Evolutionary conservation across 2,797 vertebrate species (phyloP).

Genomic region (Gouania willdenowi): DNA sequence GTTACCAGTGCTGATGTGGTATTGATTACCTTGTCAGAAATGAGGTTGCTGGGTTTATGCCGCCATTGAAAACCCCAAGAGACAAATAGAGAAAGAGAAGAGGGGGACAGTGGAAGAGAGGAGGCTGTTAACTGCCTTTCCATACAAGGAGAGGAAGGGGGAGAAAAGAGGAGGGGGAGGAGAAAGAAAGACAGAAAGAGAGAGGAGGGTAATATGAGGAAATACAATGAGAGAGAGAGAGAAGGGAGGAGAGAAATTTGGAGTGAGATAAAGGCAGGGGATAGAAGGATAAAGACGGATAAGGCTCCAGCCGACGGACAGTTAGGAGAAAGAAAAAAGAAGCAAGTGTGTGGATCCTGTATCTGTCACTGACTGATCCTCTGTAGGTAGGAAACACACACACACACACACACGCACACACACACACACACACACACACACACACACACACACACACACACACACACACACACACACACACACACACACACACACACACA

Average conservation of each 20-base stretch:
- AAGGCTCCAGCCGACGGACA: conserved; percentile 31
- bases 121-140: conserved; percentile 61
- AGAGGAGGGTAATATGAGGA: conserved; percentile 45
- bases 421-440: too few species aligned
- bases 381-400: conserved; percentile 64
- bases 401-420: too few species aligned
- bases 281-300: conserved; percentile 46
- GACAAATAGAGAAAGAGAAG: conserved; percentile 22
- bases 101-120: conserved; percentile 36
- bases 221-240: conserved; percentile 28
- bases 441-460: too few species aligned
- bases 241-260: conserved; percentile 51
- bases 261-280: conserved; percentile 53
- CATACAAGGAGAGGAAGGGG: conserved; percentile 73
- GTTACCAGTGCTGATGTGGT: conserved; percentile 40
- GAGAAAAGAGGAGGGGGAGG: conserved; percentile 48
- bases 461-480: too few species aligned
- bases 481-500: too few species aligned
- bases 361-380: conserved; percentile 36
- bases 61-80: conserved; percentile 18
- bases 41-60: conserved; percentile 50
- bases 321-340: conserved; percentile 19
- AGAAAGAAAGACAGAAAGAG: conserved; percentile 42
- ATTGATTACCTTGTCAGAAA: conserved; percentile 60
- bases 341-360: conserved; percentile 21